Percentiles rank a stretch among this genome's conserved stretches.
These are phyloP conservation scores for Chaenocephalus aceratus DNA, from an alignment of 2,113 vertebrate genomes.

Conservation along the genomic window DNA sequence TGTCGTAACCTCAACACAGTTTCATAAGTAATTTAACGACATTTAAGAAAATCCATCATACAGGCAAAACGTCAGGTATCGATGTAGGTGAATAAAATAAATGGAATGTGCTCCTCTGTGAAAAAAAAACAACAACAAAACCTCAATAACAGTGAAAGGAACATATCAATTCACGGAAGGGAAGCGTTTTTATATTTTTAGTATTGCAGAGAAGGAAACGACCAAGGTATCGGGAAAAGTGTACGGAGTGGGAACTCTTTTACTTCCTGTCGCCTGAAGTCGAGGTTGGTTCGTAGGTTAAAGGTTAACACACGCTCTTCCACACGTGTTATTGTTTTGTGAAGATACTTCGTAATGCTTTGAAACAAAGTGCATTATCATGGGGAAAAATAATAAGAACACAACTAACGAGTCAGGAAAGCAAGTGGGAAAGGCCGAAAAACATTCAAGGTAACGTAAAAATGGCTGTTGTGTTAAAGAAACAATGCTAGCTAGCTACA, in stretches of 20 bases:
- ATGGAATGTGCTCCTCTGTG: no score
- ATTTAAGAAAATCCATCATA: neutral
- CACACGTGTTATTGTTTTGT: conserved; percentile 42
- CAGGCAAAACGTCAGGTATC: no score
- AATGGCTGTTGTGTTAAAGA: neutral
- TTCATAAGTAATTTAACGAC: neutral
- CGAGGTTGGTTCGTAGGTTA: conserved; percentile 18
- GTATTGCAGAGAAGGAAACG: neutral
- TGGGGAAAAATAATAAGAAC: conserved; percentile 72
- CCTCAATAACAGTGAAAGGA: no score
- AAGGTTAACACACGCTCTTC: neutral
- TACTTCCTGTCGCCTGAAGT: neutral
- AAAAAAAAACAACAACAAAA: no score
- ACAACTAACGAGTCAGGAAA: conserved; percentile 26
- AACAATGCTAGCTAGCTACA: neutral
- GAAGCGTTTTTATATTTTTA: neutral
- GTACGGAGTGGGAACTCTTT: conserved; percentile 27
- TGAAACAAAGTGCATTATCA: conserved; percentile 4
- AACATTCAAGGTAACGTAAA: conserved; percentile 63
- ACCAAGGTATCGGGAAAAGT: neutral
- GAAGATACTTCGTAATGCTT: neutral
- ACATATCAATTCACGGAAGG: neutral
- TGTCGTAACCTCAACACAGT: neutral
- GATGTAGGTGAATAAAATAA: no score
- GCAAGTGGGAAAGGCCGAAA: conserved; percentile 29